Percentiles rank a stretch among this genome's conserved stretches.
Conservation (phyloP, 2,113 vertebrate species). For the Xiphophorus hellerii region DNA sequence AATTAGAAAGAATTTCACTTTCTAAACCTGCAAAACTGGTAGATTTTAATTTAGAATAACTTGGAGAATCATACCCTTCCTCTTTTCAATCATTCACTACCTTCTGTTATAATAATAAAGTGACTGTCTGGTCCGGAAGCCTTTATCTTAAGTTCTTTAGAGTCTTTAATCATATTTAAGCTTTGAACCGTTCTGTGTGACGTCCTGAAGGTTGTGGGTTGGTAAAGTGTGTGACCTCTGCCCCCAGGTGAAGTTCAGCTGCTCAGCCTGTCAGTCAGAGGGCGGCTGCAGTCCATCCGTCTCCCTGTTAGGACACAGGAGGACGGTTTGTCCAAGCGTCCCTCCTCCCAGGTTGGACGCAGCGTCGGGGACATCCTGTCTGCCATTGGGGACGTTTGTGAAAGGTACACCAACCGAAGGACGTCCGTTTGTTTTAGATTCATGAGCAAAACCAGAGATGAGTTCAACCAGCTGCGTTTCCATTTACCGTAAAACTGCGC, state of each 20-base stretch:
- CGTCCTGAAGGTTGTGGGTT: not conserved
- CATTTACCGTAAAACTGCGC: no score
- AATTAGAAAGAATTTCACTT: not conserved
- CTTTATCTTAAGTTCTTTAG: no score
- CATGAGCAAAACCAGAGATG: not conserved
- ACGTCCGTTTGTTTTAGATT: not conserved
- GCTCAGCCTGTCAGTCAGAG: slow-evolving; percentile 83
- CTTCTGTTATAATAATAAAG: not conserved
- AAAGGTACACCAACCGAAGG: slow-evolving; percentile 78
- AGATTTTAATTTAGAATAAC: not conserved
- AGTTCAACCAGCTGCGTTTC: not conserved
- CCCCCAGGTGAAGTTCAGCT: slow-evolving; percentile 80
- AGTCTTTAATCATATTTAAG: no score
- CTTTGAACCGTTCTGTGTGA: no score
- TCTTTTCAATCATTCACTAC: not conserved
- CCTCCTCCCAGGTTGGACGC: slow-evolving; percentile 68
- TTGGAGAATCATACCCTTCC: not conserved
- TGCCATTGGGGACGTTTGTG: slow-evolving; percentile 86
- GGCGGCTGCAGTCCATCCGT: slow-evolving; percentile 84
- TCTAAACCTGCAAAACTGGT: not conserved
- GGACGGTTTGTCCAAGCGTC: slow-evolving; percentile 6
- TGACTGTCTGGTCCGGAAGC: no score
- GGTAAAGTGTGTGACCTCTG: not conserved
- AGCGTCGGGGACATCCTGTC: slow-evolving; percentile 86
- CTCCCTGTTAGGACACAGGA: slow-evolving; percentile 61